Percentiles rank a stretch among this genome's conserved stretches.
Conservation (phyloP, 2,888 invertebrate genomes). For the Troides oblongomaculatus region DNA sequence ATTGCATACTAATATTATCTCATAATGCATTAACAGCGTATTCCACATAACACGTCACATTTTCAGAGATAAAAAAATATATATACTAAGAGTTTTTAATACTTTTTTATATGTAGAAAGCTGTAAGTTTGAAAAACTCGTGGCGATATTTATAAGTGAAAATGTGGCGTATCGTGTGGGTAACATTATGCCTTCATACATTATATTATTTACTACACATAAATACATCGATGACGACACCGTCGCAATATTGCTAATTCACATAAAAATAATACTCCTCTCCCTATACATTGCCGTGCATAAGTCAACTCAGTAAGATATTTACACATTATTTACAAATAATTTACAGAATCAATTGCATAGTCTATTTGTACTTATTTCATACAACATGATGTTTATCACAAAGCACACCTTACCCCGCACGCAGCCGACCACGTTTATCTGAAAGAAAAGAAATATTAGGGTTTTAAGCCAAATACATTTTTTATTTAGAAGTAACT, state of each 20-base stretch:
- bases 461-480: not conserved
- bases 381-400: conserved; percentile 77
- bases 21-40: not conserved
- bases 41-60: conserved; percentile 33
- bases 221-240: conserved; percentile 42
- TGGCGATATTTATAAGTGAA: not conserved
- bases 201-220: conserved; percentile 22
- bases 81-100: not conserved
- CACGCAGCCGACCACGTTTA: conserved; percentile 70
- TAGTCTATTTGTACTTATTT: conserved; percentile 74
- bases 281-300: conserved; percentile 37
- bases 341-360: conserved; percentile 49
- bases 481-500: not conserved
- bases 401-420: conserved; percentile 59
- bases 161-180: conserved; percentile 18
- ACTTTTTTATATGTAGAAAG: not conserved
- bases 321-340: conserved; percentile 59
- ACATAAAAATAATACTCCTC: conserved; percentile 64
- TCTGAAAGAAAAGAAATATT: conserved; percentile 58
- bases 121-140: not conserved
- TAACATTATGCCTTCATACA: conserved; percentile 6
- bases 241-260: conserved; percentile 46
- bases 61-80: conserved; percentile 7
- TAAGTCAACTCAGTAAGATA: conserved; percentile 51
- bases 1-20: conserved; percentile 45